A percentile compares a stretch with the other conserved stretches of the same genome.
These are phyloP conservation scores for Bucco capensis DNA, from an alignment of 2,113 vertebrate genomes.

Conservation along the genomic window DNA sequence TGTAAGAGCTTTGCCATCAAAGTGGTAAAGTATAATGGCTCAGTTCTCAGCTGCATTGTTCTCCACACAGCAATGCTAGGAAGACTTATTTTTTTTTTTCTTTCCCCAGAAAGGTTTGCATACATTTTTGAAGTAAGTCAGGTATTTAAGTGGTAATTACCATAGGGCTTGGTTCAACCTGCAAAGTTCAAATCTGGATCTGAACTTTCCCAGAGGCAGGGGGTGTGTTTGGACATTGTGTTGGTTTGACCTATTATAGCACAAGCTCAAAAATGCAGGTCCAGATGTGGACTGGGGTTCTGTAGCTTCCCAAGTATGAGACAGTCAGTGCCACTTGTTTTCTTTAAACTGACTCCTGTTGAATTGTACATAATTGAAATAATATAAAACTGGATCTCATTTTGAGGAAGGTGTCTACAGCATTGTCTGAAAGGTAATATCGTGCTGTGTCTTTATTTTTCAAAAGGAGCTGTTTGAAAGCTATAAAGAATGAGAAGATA, in stretches of 20 bases:
- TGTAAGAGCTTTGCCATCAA: fast-evolving
- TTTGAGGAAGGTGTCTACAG: neutral
- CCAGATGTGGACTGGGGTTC: neutral
- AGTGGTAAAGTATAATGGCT: neutral
- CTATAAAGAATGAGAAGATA: neutral
- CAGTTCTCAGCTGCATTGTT: neutral
- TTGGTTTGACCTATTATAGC: neutral
- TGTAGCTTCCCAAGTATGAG: neutral
- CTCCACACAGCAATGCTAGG: neutral
- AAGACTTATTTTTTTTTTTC: neutral
- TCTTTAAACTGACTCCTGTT: neutral
- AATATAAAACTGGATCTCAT: neutral
- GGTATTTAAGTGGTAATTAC: conserved; percentile 30
- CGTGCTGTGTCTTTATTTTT: conserved; percentile 3
- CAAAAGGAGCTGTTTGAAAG: neutral
- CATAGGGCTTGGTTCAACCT: neutral
- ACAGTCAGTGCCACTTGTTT: neutral
- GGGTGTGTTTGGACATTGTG: conserved; percentile 4
- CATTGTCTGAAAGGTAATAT: neutral
- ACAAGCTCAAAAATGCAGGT: neutral
- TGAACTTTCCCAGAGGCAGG: conserved; percentile 31
- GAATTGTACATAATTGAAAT: neutral
- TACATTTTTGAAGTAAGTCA: neutral
- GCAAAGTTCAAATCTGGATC: conserved; percentile 11
- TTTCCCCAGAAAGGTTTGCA: neutral